A percentile compares a stretch with the other conserved stretches of the same genome.
These are phyloP conservation scores for Pampusana beccarii DNA, from an alignment of 2,113 vertebrate genomes.

Conservation along the genomic window DNA sequence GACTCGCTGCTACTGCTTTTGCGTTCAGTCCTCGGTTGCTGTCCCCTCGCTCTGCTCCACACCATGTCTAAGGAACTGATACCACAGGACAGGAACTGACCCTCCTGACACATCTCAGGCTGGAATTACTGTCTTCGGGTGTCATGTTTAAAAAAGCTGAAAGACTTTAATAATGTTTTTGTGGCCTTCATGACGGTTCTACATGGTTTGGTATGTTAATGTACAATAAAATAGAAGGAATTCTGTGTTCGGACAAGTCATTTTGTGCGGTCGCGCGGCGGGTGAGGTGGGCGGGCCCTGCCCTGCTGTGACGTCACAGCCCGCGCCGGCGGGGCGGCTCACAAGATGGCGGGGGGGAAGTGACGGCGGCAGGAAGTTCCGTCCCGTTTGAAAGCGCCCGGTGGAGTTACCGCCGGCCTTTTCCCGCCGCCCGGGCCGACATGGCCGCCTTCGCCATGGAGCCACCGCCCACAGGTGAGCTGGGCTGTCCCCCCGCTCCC, in stretches of 20 bases:
- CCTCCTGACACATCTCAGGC: not conserved
- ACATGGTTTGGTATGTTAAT: not conserved
- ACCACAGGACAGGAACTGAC: accelerated
- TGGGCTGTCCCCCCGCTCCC: too few relatives aligned
- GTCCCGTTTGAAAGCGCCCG: constrained; percentile 59
- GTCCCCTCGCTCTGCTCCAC: not conserved
- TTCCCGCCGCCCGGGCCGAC: not conserved
- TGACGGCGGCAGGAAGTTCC: constrained; percentile 41
- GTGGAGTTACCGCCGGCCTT: accelerated
- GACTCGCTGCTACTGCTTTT: not conserved
- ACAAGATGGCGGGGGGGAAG: not conserved
- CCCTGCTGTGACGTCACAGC: too few relatives aligned
- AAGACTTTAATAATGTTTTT: not conserved
- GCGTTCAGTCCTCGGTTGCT: not conserved
- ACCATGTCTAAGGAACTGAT: not conserved
- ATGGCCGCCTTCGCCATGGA: constrained; percentile 72
- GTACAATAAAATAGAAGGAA: not conserved
- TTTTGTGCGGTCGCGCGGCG: not conserved
- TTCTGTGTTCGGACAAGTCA: not conserved
- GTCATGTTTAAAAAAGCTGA: not conserved
- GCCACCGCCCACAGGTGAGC: constrained; percentile 65
- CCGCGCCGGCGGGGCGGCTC: too few relatives aligned
- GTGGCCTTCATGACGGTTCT: not conserved
- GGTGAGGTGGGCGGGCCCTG: too few relatives aligned
- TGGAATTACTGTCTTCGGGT: not conserved